Conservation (phyloP, 30 jellyfish, hydroid and myxozoan species). For the Turritopsis rubra region DNA sequence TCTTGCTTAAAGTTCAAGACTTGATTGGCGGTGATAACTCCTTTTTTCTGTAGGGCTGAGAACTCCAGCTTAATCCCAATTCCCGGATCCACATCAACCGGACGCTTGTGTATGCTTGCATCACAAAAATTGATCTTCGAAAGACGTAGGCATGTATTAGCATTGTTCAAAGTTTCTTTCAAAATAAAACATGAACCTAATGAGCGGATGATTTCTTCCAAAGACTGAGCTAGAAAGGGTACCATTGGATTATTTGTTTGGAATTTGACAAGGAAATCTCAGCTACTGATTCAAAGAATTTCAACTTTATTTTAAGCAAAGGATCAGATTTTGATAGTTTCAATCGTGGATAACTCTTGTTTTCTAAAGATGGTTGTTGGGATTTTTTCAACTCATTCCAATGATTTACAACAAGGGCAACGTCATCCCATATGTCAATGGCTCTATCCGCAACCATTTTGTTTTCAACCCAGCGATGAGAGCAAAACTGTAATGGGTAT, state of each 20-base stretch:
- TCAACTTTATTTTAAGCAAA: neutral
- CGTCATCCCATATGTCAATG: neutral
- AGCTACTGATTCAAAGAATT: neutral
- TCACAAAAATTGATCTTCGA: neutral
- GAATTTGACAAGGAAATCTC: neutral
- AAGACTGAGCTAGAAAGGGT: neutral
- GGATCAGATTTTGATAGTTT: conserved; percentile 3
- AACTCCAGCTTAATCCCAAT: neutral
- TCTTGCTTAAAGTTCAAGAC: neutral
- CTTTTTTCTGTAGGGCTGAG: neutral
- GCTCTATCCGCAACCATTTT: neutral
- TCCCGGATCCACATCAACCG: conserved; percentile 11
- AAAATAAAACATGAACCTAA: neutral
- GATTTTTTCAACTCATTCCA: neutral
- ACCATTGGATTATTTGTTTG: conserved; percentile 25
- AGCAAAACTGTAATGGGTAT: neutral
- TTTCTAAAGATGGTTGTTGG: neutral
- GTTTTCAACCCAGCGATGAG: conserved; percentile 16
- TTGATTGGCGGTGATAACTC: neutral
- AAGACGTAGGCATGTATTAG: neutral
- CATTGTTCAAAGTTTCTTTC: neutral
- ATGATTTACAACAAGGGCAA: neutral
- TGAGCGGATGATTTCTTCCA: neutral
- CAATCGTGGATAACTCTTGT: neutral
- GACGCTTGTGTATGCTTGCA: neutral